Evolutionary conservation across 2,113 vertebrate species (phyloP), one percentile per base, ranked within the genome.

Genomic region (Bufo bufo): DNA sequence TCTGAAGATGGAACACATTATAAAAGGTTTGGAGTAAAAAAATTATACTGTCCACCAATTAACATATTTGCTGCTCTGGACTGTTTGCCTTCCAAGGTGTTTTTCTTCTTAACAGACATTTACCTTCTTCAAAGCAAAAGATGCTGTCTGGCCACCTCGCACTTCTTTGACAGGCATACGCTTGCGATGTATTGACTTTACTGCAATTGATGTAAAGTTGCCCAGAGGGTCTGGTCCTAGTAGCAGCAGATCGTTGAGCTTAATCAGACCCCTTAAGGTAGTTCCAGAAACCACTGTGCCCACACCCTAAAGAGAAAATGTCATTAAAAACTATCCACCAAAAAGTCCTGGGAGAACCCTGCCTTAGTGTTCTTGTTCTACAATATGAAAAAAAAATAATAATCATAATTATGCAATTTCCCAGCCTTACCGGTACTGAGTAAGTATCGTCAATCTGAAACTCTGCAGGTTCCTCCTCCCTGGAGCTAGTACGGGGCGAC

Each of bases 391-490:
- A 16, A 16, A 4, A 5, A 59, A 17, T 14, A n/a, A n/a, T n/a
- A n/a, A n/a, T n/a, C n/a, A n/a, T n/a, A n/a, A n/a, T n/a, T n/a
- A n/a, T n/a, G n/a, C n/a, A n/a, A n/a, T n/a, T n/a, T 2, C 58
- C 4, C 14, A 4, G 33, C n/a, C 94, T 93, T 93, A 99, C 98
- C 66, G 98, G 98, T n/a, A 99, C 98, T 54, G 98, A 99, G 91
- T 99, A 99, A 56, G 98, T 99, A 91, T 99, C 98, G 0, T 99
- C 98, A 90, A 99, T 99, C 94, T 99, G 98, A 88, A 99, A 99
- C 94, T 99, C 98, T 0, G 98, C 98, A 0, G 98, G 98, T 87
- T 99, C 97, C 50, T 99, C 98, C 88, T 99, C 98, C 82, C 96
- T 94, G 93, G 97, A 99, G 90, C 97, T 98, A 71, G 97, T 99